Conservation (phyloP, 2,888 invertebrate species). For the Ischnus inquisitorius region DNA sequence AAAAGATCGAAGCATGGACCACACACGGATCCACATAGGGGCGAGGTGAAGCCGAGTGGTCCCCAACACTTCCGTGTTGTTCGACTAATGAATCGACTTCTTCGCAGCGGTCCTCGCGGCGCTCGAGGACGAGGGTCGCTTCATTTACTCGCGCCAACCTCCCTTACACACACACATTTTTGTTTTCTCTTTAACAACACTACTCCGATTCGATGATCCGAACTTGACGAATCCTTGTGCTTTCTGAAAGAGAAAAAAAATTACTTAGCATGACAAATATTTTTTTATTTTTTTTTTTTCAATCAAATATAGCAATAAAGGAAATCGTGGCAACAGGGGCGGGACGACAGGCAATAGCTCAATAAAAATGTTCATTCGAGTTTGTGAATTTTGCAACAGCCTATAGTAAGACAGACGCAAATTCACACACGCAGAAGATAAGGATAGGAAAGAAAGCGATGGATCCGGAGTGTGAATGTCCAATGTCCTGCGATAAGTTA, state of each 20-base stretch:
- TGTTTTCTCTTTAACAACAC: constrained; percentile 27
- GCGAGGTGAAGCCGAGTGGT: constrained; percentile 75
- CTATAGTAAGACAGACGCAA: constrained; percentile 29
- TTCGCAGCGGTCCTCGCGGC: constrained; percentile 69
- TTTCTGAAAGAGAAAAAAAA: background rate
- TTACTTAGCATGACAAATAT: too few species aligned
- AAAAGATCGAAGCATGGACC: constrained; percentile 60
- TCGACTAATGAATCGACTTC: constrained; percentile 85
- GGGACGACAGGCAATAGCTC: background rate
- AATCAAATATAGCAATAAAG: too few species aligned
- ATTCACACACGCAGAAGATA: constrained; percentile 37
- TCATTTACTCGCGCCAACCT: constrained; percentile 59
- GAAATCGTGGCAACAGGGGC: too few species aligned
- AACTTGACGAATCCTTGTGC: background rate
- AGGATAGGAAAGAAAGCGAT: background rate
- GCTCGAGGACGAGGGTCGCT: constrained; percentile 61
- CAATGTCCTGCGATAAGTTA: constrained; percentile 52
- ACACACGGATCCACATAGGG: constrained; percentile 70
- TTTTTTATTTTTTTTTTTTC: too few species aligned
- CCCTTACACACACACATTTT: constrained; percentile 47
- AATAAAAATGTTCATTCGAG: background rate
- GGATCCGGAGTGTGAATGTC: constrained; percentile 31
- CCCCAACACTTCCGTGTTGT: constrained; percentile 83
- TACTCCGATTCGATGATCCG: background rate
- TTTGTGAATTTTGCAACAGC: constrained; percentile 46